These are phyloP conservation scores for Tauraco erythrolophus DNA, from an alignment of 2,113 vertebrate species.

Conservation along the genomic window DNA sequence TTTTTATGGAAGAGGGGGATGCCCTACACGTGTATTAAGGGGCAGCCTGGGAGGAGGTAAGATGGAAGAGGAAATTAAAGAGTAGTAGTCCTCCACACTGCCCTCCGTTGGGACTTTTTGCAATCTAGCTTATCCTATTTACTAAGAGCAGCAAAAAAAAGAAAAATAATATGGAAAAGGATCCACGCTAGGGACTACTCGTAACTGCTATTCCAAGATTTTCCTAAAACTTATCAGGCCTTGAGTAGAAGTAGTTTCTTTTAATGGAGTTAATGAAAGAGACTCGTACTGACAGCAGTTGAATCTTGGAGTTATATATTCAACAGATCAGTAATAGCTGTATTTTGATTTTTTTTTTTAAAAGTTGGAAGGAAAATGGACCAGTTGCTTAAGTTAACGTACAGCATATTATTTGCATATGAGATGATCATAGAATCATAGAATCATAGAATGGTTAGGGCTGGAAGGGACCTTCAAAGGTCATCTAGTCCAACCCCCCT, in stretches of 20 bases:
- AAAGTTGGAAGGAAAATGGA: not conserved
- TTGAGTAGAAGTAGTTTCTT: not conserved
- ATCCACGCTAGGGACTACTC: accelerated
- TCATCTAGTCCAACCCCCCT: too few relatives aligned
- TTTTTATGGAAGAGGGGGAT: not conserved
- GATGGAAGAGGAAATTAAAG: not conserved
- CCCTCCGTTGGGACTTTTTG: not conserved
- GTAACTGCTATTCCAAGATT: not conserved
- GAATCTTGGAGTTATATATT: not conserved
- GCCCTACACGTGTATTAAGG: not conserved
- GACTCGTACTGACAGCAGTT: not conserved
- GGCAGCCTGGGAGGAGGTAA: not conserved
- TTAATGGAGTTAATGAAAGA: not conserved
- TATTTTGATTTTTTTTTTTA: not conserved
- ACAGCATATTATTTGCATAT: not conserved
- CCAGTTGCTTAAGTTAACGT: not conserved
- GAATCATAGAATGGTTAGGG: too few relatives aligned
- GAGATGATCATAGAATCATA: too few relatives aligned
- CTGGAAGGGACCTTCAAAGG: too few relatives aligned
- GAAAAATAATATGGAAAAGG: not conserved
- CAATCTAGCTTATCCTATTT: not conserved
- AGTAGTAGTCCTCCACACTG: not conserved
- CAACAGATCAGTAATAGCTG: not conserved
- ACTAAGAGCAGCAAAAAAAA: not conserved
- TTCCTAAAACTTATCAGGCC: not conserved